Evolutionary conservation across 2,113 vertebrate species (phyloP).

Genomic region (Psilopsiagon aymara): DNA sequence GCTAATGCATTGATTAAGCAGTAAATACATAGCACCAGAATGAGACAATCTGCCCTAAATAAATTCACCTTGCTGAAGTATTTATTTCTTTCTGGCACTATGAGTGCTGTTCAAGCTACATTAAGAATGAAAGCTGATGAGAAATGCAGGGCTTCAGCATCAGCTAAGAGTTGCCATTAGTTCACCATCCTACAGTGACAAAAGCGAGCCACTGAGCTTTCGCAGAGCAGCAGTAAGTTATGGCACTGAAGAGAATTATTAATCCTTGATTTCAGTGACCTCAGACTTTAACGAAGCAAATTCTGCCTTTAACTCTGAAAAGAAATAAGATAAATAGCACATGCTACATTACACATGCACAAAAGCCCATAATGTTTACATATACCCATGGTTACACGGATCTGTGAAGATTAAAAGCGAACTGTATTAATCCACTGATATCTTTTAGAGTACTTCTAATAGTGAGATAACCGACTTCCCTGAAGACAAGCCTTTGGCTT

Average conservation of each 20-base stretch:
- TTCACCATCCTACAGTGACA: background rate
- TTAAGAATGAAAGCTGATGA: background rate
- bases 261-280: background rate
- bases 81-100: background rate
- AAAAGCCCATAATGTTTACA: background rate
- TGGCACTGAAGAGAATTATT: background rate
- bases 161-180: background rate
- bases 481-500: background rate
- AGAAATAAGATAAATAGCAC: background rate
- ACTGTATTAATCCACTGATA: background rate
- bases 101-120: background rate
- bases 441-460: background rate
- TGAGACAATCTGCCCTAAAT: background rate
- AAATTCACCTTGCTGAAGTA: background rate
- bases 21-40: background rate
- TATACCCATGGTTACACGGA: background rate
- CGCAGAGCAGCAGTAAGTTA: background rate
- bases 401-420: background rate
- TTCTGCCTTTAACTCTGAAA: background rate
- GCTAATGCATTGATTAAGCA: background rate
- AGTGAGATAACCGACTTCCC: background rate
- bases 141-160: background rate
- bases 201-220: background rate
- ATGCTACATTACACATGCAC: background rate
- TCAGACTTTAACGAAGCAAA: background rate